phyloP scores from a whole-genome alignment of 2,888 invertebrate species.

The Bugulina stolonifera region DNA sequence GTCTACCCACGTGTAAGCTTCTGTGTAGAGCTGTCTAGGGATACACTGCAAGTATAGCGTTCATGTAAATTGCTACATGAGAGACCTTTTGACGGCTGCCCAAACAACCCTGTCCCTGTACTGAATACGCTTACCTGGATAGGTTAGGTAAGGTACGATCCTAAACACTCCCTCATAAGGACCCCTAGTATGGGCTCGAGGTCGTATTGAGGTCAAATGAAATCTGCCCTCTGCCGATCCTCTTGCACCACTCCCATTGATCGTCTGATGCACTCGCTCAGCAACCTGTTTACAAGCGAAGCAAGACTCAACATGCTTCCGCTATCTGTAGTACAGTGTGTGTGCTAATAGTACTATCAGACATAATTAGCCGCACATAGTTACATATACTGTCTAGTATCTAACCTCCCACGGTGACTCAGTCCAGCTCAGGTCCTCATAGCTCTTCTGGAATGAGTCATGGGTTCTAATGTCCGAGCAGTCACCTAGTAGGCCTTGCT shows the following conservation, averaged over 20 bases:
- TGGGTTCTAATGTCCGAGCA: slow-evolving; percentile 14
- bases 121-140: slow-evolving; percentile 11
- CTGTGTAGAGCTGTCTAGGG: too few relatives aligned
- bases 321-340: too few relatives aligned
- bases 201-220: neutral
- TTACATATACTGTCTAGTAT: too few relatives aligned
- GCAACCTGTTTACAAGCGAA: neutral
- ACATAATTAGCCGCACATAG: too few relatives aligned
- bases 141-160: neutral
- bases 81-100: too few relatives aligned
- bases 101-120: too few relatives aligned
- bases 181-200: neutral
- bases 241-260: neutral
- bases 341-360: too few relatives aligned
- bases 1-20: too few relatives aligned
- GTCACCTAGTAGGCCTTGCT: neutral
- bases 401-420: slow-evolving; percentile 22
- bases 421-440: slow-evolving; percentile 6
- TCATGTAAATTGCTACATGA: too few relatives aligned
- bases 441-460: slow-evolving; percentile 10
- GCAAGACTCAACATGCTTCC: too few relatives aligned
- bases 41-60: too few relatives aligned
- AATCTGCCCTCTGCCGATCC: neutral
- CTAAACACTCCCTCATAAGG: slow-evolving; percentile 20
- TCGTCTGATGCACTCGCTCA: neutral